These are phyloP conservation scores for Theristicus caerulescens DNA, from an alignment of 2,113 vertebrate genomes.

Conservation along the genomic window DNA sequence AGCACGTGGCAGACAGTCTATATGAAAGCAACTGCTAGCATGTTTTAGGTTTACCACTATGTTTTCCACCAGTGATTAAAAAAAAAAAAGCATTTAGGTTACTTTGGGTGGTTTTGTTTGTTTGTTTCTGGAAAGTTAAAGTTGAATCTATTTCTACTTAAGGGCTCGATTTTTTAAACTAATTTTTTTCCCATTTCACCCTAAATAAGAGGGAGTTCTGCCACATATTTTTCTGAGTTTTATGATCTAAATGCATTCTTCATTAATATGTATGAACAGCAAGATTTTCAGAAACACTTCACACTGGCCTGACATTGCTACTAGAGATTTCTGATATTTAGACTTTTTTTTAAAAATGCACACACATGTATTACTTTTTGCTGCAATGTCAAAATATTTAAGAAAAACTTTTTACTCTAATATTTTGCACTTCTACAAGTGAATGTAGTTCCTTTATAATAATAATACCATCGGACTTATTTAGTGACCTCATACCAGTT, in stretches of 20 bases:
- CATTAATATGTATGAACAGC: neutral
- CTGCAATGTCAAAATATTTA: neutral
- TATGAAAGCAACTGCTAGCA: neutral
- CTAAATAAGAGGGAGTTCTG: neutral
- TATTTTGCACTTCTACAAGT: neutral
- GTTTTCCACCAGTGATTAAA: neutral
- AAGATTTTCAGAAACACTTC: neutral
- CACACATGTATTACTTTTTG: neutral
- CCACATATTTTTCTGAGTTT: neutral
- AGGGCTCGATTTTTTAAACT: neutral
- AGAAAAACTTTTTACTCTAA: neutral
- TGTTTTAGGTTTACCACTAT: neutral
- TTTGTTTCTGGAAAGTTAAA: neutral
- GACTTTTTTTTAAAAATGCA: neutral
- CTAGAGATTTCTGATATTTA: neutral
- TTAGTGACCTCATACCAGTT: neutral
- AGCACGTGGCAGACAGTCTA: neutral
- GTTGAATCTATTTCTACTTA: neutral
- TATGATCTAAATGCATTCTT: neutral
- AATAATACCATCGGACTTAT: neutral
- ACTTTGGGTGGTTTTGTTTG: accelerated
- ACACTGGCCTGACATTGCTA: neutral
- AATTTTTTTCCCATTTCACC: neutral
- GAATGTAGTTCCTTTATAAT: neutral
- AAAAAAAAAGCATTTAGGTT: neutral